These are phyloP conservation scores for Ptyas mucosa DNA, from an alignment of 2,113 vertebrate species.

Conservation along the genomic window DNA sequence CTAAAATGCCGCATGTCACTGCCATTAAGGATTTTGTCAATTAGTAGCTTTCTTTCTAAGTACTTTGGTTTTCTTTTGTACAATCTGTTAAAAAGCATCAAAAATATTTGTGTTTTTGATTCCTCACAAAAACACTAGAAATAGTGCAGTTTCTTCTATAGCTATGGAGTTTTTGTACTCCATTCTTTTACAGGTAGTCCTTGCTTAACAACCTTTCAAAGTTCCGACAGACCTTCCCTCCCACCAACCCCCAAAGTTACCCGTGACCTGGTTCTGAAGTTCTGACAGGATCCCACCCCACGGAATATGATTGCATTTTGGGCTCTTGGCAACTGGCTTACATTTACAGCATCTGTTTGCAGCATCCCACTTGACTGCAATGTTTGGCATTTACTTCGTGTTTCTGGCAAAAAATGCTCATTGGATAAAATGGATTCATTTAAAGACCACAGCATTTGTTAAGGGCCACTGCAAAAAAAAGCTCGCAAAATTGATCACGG, in stretches of 20 bases:
- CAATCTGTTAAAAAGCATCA: slow-evolving; percentile 55
- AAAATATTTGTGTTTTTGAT: slow-evolving; percentile 37
- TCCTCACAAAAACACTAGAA: neutral
- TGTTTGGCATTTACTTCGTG: neutral
- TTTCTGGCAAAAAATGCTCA: neutral
- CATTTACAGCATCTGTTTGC: neutral
- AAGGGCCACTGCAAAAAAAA: neutral
- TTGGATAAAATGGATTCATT: neutral
- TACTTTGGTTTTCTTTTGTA: slow-evolving; percentile 46
- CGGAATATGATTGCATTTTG: neutral
- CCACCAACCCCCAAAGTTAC: no score
- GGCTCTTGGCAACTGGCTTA: neutral
- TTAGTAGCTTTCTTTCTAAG: slow-evolving; percentile 35
- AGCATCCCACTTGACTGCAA: neutral
- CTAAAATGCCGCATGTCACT: fast-evolving
- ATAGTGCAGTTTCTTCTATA: neutral
- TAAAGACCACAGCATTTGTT: neutral
- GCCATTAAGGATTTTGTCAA: fast-evolving
- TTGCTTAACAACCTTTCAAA: neutral
- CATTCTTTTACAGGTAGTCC: neutral
- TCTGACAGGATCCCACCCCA: neutral
- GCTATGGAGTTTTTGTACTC: neutral
- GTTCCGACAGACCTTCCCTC: neutral
- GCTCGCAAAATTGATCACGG: neutral
- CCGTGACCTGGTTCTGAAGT: neutral